phyloP scores from a whole-genome alignment of 2,797 vertebrate genomes.

The Tokudaia muenninki region DNA sequence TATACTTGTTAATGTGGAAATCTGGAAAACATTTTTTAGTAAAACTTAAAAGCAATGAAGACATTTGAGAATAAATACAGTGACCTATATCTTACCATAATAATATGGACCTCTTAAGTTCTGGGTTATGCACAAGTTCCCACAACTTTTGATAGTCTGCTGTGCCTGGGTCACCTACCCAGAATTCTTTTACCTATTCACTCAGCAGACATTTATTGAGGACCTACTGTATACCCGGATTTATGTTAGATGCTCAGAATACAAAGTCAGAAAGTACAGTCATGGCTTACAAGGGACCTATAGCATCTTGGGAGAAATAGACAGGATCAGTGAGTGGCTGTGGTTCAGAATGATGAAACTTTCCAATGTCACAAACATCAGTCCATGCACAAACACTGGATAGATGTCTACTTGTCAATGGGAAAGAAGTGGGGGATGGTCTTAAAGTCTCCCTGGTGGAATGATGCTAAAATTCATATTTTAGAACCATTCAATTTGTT shows the following conservation, averaged over 20 bases:
- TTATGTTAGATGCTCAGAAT: not conserved
- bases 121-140: not conserved
- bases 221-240: not conserved
- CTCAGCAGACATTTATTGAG: not conserved
- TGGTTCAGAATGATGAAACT: not conserved
- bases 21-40: slow-evolving; percentile 4
- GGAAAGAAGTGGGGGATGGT: not conserved
- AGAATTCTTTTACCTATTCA: not conserved
- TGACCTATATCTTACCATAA: not conserved
- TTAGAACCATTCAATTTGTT: not conserved
- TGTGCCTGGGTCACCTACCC: not conserved
- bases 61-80: slow-evolving; percentile 6
- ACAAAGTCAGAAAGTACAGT: not conserved
- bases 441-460: slow-evolving; percentile 11
- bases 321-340: not conserved
- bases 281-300: not conserved
- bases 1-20: slow-evolving; percentile 35
- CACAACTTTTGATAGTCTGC: not conserved
- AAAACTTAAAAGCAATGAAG: slow-evolving; percentile 10
- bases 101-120: not conserved
- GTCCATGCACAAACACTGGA: not conserved
- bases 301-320: not conserved
- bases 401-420: not conserved
- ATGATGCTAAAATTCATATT: not conserved
- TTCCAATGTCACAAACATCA: not conserved